Base-by-base conservation (phyloP, 92 coral and sea anemone species). In the Zoanthus gigantus region DNA sequence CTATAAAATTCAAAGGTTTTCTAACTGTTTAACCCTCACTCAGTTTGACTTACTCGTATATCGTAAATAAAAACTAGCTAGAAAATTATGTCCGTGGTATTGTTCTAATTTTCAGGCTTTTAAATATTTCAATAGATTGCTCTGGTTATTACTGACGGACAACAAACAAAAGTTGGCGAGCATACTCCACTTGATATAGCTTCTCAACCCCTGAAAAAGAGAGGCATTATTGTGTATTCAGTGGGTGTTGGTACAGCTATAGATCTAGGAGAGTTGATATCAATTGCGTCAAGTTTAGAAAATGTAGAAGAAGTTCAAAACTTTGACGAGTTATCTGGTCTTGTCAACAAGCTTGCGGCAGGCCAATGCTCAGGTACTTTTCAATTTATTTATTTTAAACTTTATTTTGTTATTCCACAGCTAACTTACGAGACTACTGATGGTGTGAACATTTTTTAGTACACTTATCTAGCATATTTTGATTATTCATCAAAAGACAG, bases 311-410 rank as follows among this genome's bases (percentile, higher is more conserved):
- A 74, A 44, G 98, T 94, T 0, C 76, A 53, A 32, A 75, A 85
- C 18, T 94, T 94, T 56, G 95, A 94, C n/a, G 89, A 88, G 50
- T 78, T 94, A 45, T 6, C 67, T 52, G 71, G 73, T 46, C 71
- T 90, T 57, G 95, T 92, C 17, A 88, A 88, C 37, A 84, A 79
- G 0, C 90, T 94, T 18, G 88, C 95, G 0, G 71, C 74, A 61
- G 94, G 96, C 5, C 94, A 94, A 46, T 94, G 97, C 28, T 71
- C 83, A 88, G 97, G 97, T 94, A 50, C 56, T 50, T 7, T 11
- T 50, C 8, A 50, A 50, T 50, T 50, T 0, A 50, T 11, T 7
- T 7, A 50, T 11, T 3, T 7, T 50, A 7, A 1, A 37, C 42
- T 37, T 37, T 37, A 37, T 37, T 37, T 37, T 37, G 4, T 37